Evolutionary conservation across 2,888 invertebrate species (phyloP).

Genomic region (Zonitis immaculata): DNA sequence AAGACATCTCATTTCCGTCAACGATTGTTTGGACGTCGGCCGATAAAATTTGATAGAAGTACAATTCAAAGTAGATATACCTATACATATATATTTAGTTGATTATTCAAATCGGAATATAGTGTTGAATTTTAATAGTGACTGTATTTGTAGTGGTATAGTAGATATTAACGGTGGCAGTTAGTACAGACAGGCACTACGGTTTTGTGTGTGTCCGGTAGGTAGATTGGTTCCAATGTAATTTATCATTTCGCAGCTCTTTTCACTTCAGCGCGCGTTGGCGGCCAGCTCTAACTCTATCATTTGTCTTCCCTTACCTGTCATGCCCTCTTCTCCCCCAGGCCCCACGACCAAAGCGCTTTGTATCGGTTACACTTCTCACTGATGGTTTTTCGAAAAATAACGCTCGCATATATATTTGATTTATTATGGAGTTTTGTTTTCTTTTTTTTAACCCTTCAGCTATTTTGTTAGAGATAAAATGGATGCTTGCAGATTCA

Average conservation of each 20-base stretch:
- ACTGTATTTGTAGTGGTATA: background rate
- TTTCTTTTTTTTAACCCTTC: slow-evolving; percentile 40
- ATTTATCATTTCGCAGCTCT: slow-evolving; percentile 45
- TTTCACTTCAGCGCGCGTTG: slow-evolving; percentile 38
- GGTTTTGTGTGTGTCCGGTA: slow-evolving; percentile 41
- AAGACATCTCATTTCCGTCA: slow-evolving; percentile 40
- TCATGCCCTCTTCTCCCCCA: too few species aligned
- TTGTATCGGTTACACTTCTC: slow-evolving; percentile 47
- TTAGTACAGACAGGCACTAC: slow-evolving; percentile 20
- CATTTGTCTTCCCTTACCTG: slow-evolving; percentile 48
- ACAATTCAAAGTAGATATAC: background rate
- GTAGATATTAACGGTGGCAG: background rate
- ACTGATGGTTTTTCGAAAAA: slow-evolving; percentile 24
- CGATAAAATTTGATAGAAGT: slow-evolving; percentile 28
- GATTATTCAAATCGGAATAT: too few species aligned
- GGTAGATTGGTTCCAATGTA: slow-evolving; percentile 41
- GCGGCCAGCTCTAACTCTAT: slow-evolving; percentile 35
- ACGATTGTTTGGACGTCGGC: slow-evolving; percentile 27
- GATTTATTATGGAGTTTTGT: slow-evolving; percentile 44
- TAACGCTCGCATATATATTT: slow-evolving; percentile 28
- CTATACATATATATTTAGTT: too few species aligned
- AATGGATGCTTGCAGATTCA: slow-evolving; percentile 30
- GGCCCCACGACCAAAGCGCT: slow-evolving; percentile 41
- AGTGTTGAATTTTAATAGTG: background rate
- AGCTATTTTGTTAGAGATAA: slow-evolving; percentile 36